Evolutionary conservation across 2,113 vertebrate genomes (phyloP), one percentile per base, ranked within the genome.

Genomic region (Dolichallabes microphthalmus): DNA sequence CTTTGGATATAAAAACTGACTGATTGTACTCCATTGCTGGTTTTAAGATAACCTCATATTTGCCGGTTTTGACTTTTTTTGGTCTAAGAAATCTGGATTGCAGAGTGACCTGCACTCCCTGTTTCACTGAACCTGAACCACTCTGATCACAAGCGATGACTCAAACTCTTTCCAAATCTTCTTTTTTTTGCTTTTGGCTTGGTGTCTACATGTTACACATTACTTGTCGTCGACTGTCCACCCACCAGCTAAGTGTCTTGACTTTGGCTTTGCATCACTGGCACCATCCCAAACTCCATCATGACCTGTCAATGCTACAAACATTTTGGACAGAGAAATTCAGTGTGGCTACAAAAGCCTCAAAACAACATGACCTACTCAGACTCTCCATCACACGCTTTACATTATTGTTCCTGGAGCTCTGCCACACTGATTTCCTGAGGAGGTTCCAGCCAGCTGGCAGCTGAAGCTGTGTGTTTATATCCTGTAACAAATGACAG

Each of bases 371-470:
- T 80, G 25, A 52, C 77, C 35, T 64, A 61, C 81, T 63, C 63
- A 78, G 74, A 58, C 74, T 78, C 35, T 27, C 80, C 63, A 82
- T 86, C 85, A 86, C 57, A 66, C 39, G 7, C 85, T 76, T 82
- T 82, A 61, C 76, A 86, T 76, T 76, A 71, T 74, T 58, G 58
- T 25, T 61, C 50, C 83, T 85, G 83, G 74, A 79, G 53, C 74
- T 66, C 39, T 68, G 83, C 76, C 83, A 85, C 61, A 75, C 78
- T 86, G 66, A 63, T 52, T 86, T 82, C 58, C 81, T 2, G 50
- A 27, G 69, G 80, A 82, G 9, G 27, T 66, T 74, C 85, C 80
- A 82, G 27, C 64, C 52, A 57, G 66, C 52, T 68, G 66, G 66
- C 50, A 58, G 66, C 66, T 71, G 66, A 30, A 55, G 52, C 15